A percentile compares a stretch with the other conserved stretches of the same genome.
phyloP scores from a whole-genome alignment of 2,888 invertebrate genomes.

The Dryobotodes eremita region DNA sequence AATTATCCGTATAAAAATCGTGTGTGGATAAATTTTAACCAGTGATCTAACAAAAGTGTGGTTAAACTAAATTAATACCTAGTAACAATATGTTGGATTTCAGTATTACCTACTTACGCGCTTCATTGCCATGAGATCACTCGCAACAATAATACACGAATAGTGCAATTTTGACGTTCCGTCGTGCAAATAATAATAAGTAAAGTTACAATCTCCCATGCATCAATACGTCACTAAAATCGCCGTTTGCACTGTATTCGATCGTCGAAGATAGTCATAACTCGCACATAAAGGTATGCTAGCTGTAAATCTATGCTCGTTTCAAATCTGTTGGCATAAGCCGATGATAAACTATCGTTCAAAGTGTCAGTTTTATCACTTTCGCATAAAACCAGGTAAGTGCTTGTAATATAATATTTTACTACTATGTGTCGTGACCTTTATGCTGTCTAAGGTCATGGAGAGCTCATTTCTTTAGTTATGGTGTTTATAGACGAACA shows the following conservation, averaged over 20 bases:
- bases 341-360: conserved; percentile 20
- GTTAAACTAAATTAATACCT: too few relatives aligned
- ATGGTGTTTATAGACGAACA: background rate
- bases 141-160: background rate
- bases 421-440: conserved; percentile 21
- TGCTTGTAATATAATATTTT: conserved; percentile 49
- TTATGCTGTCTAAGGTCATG: conserved; percentile 5
- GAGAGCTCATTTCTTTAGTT: background rate
- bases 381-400: conserved; percentile 37
- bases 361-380: conserved; percentile 45
- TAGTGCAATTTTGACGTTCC: background rate
- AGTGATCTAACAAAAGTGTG: too few relatives aligned
- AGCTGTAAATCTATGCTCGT: conserved; percentile 24
- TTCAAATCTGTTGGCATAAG: conserved; percentile 29
- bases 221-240: conserved; percentile 30
- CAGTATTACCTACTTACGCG: background rate
- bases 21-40: too few relatives aligned
- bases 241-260: conserved; percentile 26
- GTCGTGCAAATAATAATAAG: conserved; percentile 4
- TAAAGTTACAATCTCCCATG: conserved; percentile 5
- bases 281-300: conserved; percentile 16
- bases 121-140: background rate
- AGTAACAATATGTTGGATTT: background rate
- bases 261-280: conserved; percentile 24
- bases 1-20: too few relatives aligned